Base-by-base conservation (phyloP, 2,888 invertebrate genomes). In the Cancer borealis region DNA sequence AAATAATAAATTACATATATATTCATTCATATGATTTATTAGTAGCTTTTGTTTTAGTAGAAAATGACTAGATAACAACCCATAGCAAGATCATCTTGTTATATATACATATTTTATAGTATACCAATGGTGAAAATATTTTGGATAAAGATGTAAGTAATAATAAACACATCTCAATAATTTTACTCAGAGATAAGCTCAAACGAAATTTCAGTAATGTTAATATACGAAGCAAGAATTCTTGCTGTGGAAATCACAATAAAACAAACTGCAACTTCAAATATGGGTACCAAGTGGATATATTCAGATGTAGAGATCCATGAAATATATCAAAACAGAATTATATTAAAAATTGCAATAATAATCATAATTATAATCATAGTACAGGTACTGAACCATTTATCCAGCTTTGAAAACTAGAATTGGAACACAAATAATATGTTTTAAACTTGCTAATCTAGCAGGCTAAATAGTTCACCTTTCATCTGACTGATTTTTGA, bases 51-150 rank as follows among this genome's bases (percentile, higher is more conserved):
- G n/a, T 79, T 26, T 79, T 79, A 79, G 26, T 79, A 79, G 26
- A 79, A 79, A 79, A 79, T 79, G 73, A 79, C 73, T 79, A 79
- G 73, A 79, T 26, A 79, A 79, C 73, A 79, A 79, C 26, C 73
- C 73, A 26, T 79, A 79, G 73, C 26, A 79, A 30, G 73, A 79
- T n/a, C 73, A 79, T 8, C 73, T 79, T 79, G 60, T 60, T 60
- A 17, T 60, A 60, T 39, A 26, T 79, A 79, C 6, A 79, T 26
- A 26, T 26, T n/a, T 10, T 26, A 79, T 2, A 6, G 12, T 26
- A 79, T 10, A 79, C 10, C n/a, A 26, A 26, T 26, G 10, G 21
- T 79, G n/a, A 21, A 79, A 26, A 79, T 26, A 79, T 26, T 79
- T 79, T 79, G 10, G 26, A 79, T 26, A 79, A 26, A 26, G 26